Percentiles rank a stretch among this genome's conserved stretches.
phyloP scores from a whole-genome alignment of 2,113 vertebrate species.

The Elachura formosa region DNA sequence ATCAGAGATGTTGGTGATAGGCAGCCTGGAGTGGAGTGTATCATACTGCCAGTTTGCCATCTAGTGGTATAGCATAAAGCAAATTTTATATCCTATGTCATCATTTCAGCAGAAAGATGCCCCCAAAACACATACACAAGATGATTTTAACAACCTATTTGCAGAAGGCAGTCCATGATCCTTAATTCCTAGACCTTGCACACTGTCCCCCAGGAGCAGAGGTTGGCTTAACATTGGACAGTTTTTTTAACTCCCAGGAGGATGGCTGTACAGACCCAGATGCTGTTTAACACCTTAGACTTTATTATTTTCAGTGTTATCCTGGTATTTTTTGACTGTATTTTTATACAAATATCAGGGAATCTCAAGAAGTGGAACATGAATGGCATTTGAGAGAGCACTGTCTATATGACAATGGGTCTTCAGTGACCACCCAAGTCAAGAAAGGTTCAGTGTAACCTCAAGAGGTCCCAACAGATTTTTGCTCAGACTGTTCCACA shows the following conservation, averaged over 20 bases:
- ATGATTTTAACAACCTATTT: background rate
- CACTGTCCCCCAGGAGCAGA: background rate
- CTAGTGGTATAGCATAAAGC: background rate
- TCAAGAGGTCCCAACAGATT: background rate
- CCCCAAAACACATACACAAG: background rate
- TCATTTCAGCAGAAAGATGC: background rate
- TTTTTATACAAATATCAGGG: background rate
- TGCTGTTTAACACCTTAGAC: background rate
- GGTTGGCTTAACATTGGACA: background rate
- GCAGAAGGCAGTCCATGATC: background rate
- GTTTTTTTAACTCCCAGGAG: background rate
- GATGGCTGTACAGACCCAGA: background rate
- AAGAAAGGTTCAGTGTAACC: background rate
- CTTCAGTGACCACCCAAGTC: fast-evolving
- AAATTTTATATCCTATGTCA: background rate
- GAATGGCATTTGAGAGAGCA: background rate
- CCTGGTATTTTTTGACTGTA: background rate
- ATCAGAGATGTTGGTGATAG: background rate
- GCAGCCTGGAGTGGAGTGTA: background rate
- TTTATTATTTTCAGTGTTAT: background rate
- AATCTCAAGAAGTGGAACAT: background rate
- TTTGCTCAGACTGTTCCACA: background rate
- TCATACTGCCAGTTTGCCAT: constrained; percentile 48
- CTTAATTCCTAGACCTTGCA: background rate
- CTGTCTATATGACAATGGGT: background rate